Evolutionary conservation across 2,888 invertebrate species (phyloP).

Genomic region (Caenorhabditis japonica): DNA sequence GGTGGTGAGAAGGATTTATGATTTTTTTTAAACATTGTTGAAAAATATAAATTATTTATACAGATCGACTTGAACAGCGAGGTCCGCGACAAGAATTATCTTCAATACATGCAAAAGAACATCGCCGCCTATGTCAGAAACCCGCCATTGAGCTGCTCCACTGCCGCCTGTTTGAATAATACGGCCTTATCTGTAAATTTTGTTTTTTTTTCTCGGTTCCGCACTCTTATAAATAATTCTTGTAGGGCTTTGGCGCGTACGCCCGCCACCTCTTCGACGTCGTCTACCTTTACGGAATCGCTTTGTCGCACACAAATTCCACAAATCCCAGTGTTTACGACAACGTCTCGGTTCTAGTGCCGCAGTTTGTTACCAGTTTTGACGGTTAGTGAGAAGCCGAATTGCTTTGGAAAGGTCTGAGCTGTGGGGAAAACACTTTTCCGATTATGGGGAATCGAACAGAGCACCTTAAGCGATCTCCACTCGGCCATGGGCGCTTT

Average conservation of each 20-base stretch:
- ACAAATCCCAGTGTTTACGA: slow-evolving; percentile 24
- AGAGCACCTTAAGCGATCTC: too few species aligned
- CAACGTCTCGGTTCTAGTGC: slow-evolving; percentile 8
- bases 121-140: slow-evolving; percentile 10
- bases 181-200: neutral
- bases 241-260: slow-evolving; percentile 40
- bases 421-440: neutral
- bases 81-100: slow-evolving; percentile 27
- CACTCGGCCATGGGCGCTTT: too few species aligned
- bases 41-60: neutral
- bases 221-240: neutral
- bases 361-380: slow-evolving; percentile 16
- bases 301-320: slow-evolving; percentile 34
- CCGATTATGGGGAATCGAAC: neutral
- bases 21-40: neutral
- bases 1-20: slow-evolving; percentile 19
- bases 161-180: slow-evolving; percentile 23
- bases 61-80: slow-evolving; percentile 41
- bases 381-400: slow-evolving; percentile 10
- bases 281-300: slow-evolving; percentile 66
- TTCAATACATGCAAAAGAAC: slow-evolving; percentile 35
- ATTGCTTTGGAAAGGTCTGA: neutral
- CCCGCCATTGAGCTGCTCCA: slow-evolving; percentile 36
- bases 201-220: neutral
- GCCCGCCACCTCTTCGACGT: slow-evolving; percentile 66